Conservation (phyloP, 2,888 invertebrate genomes). For the Netelia fuscicornis region DNA sequence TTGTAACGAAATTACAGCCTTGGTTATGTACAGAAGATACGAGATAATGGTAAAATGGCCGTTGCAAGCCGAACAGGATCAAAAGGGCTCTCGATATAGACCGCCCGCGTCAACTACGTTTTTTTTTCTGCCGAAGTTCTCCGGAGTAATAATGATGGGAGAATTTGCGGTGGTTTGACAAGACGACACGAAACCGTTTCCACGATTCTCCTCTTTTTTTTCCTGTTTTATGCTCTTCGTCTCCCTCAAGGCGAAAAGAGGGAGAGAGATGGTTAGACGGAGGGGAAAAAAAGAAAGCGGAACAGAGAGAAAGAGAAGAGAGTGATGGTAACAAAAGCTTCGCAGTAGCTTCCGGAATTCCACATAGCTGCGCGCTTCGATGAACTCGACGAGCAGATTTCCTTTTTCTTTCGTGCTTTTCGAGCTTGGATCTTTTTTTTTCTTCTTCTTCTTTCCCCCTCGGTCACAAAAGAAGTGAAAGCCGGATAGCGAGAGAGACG, state of each 20-base stretch:
- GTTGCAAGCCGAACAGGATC: background rate
- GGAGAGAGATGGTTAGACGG: slow-evolving; percentile 1
- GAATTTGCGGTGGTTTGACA: slow-evolving; percentile 41
- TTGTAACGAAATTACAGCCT: slow-evolving; percentile 58
- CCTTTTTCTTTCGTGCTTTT: slow-evolving; percentile 49
- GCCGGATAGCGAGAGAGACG: slow-evolving; percentile 67
- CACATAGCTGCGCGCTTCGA: slow-evolving; percentile 55
- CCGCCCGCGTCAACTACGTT: slow-evolving; percentile 3
- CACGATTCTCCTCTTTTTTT: background rate
- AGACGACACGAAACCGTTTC: slow-evolving; percentile 21
- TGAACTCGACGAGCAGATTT: slow-evolving; percentile 58
- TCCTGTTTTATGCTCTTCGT: slow-evolving; percentile 8
- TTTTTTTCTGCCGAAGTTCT: slow-evolving; percentile 35
- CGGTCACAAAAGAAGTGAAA: slow-evolving; percentile 64
- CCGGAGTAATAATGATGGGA: slow-evolving; percentile 22
- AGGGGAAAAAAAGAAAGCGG: background rate
- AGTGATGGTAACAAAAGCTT: slow-evolving; percentile 53
- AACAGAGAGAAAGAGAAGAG: background rate
- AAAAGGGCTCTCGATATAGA: slow-evolving; percentile 21
- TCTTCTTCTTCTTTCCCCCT: slow-evolving; percentile 15
- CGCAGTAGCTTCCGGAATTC: slow-evolving; percentile 49
- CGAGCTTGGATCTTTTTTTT: slow-evolving; percentile 38
- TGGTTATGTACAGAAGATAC: slow-evolving; percentile 22
- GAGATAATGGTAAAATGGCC: slow-evolving; percentile 24
- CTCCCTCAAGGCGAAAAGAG: slow-evolving; percentile 16